A percentile compares a stretch with the other conserved stretches of the same genome.
Evolutionary conservation across 2,797 vertebrate genomes (phyloP).

Genomic region (Acropternis orthonyx): DNA sequence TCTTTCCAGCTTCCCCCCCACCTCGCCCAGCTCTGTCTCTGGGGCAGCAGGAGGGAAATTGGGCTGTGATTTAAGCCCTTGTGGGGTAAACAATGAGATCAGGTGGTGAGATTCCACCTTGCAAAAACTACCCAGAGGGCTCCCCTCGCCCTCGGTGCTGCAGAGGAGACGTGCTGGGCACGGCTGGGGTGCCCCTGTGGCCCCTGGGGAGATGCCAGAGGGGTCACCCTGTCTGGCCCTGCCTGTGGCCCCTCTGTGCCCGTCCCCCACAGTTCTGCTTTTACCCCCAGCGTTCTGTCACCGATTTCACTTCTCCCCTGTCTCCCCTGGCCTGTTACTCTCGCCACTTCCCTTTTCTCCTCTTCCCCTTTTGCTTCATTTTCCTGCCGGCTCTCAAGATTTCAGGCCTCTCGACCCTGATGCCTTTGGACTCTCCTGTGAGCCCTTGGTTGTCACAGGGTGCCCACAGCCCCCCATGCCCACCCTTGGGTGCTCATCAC

Average conservation of each 20-base stretch:
- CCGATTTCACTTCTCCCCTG: slow-evolving; percentile 53
- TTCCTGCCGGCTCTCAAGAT: background rate
- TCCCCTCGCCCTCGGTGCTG: rapidly evolving
- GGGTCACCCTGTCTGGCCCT: background rate
- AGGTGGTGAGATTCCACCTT: rapidly evolving
- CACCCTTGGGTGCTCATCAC: background rate
- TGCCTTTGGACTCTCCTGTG: rapidly evolving
- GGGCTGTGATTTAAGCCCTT: background rate
- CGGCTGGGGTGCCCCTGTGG: rapidly evolving
- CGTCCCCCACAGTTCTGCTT: background rate
- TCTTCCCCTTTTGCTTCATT: slow-evolving; percentile 51
- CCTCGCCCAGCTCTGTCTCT: rapidly evolving
- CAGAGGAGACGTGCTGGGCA: too few species aligned
- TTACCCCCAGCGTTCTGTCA: background rate
- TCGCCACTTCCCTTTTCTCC: slow-evolving; percentile 54
- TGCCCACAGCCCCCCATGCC: background rate
- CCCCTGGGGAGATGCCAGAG: rapidly evolving
- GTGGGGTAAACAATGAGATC: background rate
- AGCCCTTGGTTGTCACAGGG: background rate
- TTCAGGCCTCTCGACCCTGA: rapidly evolving
- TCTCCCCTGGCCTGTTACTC: background rate
- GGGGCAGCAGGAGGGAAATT: background rate
- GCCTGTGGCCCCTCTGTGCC: background rate
- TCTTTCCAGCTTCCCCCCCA: rapidly evolving
- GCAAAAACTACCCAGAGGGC: background rate